Base-by-base conservation (phyloP, 2,888 invertebrate species). In the Seladonia tumulorum region DNA sequence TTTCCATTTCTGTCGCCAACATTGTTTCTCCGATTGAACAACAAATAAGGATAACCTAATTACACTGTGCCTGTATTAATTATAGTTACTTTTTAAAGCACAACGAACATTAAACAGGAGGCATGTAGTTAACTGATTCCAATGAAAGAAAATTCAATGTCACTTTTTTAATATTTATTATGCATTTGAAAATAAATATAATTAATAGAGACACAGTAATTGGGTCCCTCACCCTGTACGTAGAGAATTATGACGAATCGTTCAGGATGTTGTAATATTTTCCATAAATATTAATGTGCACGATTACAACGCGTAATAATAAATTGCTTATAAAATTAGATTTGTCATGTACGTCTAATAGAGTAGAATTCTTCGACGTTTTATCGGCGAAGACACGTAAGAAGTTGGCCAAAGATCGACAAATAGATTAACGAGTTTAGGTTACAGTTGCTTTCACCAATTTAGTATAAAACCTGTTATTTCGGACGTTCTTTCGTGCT, bases 371-470 rank as follows among this genome's bases (percentile, higher is more conserved):
- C 18, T 74, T 72, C 4, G 57, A 72, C 5, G 8, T 77, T 70
- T 5, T 42, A 29, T 49, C 45, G 47, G 66, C 71, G 75, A 57
- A 42, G 74, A 81, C 12, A 66, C 22, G 71, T 18, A 70, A 22
- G 16, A 47, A n/a, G 39, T 76, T 66, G 74, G 35, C 49, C 42
- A 42, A 35, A 53, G 76, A 76, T 79, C 87, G 66, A 60, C 76
- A 57, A 63, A 25, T 66, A 35, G 39, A 57, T 22, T 73, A 35
- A n/a, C n/a, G 66, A 71, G 76, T 70, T 76, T 70, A 79, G 35
- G 83, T 83, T 83, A 76, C 47, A 68, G 74, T 79, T 29, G 82
- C 89, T 89, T 89, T 89, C 89, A 90, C 89, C 88, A 70, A 86
- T 88, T 86, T 75, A 82, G 49, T 68, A 47, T 47, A 60, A 72